Evolutionary conservation across 2,113 vertebrate genomes (phyloP), one percentile per base, ranked within the genome.

Genomic region (Leucosticte australis): DNA sequence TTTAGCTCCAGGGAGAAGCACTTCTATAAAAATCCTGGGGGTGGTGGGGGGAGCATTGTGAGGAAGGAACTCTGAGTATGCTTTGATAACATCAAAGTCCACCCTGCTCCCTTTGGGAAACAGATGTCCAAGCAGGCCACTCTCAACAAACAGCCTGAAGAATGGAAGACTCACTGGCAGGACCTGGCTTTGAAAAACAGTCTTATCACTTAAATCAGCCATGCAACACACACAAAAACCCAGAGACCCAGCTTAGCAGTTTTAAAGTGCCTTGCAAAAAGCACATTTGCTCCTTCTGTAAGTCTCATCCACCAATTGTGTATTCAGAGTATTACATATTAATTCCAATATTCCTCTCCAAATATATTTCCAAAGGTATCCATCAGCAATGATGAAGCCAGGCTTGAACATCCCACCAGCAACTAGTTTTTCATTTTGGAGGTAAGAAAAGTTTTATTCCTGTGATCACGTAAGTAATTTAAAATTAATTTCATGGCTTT

Each of bases 61-160:
- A 83, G 81, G 89, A 95, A 89, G 89, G 53, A 95, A 82, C 81
- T 83, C 37, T n/a, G 76, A 65, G 24, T 24, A 18, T 53, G 79
- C 83, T 94, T 83, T 89, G 89, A 73, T 76, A 56, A 69, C 62
- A 92, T 89, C 89, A 89, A 96, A 95, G 87, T 11, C 0, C 31
- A 33, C 37, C 16, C 63, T 57, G 62, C 80, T 92, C 49, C 35
- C 69, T 50, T 78, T 6, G 7, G 89, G 89, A 91, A 95, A 83
- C 87, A 59, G 89, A 87, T 79, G 74, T 71, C 67, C 62, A 57
- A 73, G 65, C 81, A 89, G 73, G 59, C 13, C 49, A 39, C 12
- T 41, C 49, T 83, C 63, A 87, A 73, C 47, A 80, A 68, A 87
- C 46, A 76, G 50, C 62, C 46, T 44, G 4, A 30, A 47, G 62